Evolutionary conservation across 2,888 invertebrate genomes (phyloP).

Genomic region (Lamproptera curius): DNA sequence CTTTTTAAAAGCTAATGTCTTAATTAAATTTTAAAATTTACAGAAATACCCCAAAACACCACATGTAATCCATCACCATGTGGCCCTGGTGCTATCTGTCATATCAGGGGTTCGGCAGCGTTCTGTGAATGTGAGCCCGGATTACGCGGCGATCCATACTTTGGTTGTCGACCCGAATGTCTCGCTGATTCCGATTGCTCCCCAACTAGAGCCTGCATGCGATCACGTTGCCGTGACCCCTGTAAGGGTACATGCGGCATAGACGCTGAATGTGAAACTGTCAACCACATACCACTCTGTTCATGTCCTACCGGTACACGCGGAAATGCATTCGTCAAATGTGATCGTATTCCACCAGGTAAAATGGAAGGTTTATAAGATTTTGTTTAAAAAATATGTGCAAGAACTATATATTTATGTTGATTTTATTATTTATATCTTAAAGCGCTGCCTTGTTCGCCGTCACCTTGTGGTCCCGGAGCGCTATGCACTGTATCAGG

Average conservation of each 20-base stretch:
- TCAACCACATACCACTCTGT: slow-evolving; percentile 84
- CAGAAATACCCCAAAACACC: slow-evolving; percentile 75
- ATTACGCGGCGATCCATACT: slow-evolving; percentile 86
- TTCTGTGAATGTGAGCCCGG: slow-evolving; percentile 85
- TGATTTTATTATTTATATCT: neutral
- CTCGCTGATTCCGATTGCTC: slow-evolving; percentile 93
- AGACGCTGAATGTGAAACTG: slow-evolving; percentile 87
- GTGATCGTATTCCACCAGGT: slow-evolving; percentile 64
- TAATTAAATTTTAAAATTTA: slow-evolving; percentile 31
- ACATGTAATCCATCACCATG: slow-evolving; percentile 93
- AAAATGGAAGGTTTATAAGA: slow-evolving; percentile 23
- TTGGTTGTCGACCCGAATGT: slow-evolving; percentile 90
- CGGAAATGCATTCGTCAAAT: slow-evolving; percentile 83
- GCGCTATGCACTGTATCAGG: slow-evolving; percentile 80
- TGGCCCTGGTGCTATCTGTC: slow-evolving; percentile 89
- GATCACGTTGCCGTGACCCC: slow-evolving; percentile 90
- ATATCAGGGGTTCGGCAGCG: slow-evolving; percentile 82
- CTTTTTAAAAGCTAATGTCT: slow-evolving; percentile 10
- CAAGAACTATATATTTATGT: neutral
- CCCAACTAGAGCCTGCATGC: slow-evolving; percentile 87
- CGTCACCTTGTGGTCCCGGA: slow-evolving; percentile 88
- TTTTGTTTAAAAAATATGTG: too few species aligned
- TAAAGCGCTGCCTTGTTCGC: slow-evolving; percentile 81
- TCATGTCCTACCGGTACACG: slow-evolving; percentile 85
- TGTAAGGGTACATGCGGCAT: slow-evolving; percentile 90